Percentiles rank a stretch among this genome's conserved stretches.
phyloP scores from a whole-genome alignment of 92 coral and sea anemone species.

The Galaxea fascicularis region DNA sequence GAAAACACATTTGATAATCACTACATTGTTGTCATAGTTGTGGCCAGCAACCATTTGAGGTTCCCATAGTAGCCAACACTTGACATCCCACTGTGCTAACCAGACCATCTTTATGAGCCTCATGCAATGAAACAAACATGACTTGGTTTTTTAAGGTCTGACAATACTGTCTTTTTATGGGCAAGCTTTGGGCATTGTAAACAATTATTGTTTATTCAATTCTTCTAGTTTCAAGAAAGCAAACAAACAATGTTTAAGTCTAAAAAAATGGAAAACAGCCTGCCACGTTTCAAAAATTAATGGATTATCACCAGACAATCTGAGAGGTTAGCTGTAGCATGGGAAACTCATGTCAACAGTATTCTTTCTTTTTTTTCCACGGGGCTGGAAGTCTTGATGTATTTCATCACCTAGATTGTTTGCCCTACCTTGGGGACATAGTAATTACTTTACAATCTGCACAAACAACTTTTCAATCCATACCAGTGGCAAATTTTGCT shows the following conservation, averaged over 20 bases:
- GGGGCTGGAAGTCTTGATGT: not conserved
- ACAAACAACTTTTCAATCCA: not conserved
- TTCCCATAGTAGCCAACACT: not conserved
- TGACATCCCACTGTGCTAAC: constrained; percentile 16
- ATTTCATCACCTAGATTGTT: not conserved
- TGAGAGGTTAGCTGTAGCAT: not conserved
- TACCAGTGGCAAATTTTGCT: not conserved
- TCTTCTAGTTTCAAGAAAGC: not conserved
- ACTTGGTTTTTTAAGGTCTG: too few relatives aligned
- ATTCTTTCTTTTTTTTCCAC: not conserved
- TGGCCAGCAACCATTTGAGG: constrained; percentile 11
- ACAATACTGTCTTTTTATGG: too few relatives aligned
- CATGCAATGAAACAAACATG: not conserved
- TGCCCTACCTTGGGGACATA: not conserved
- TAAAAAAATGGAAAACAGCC: too few relatives aligned
- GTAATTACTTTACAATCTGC: constrained; percentile 27
- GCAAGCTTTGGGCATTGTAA: too few relatives aligned
- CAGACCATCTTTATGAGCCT: not conserved
- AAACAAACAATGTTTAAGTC: constrained; percentile 8
- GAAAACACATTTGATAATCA: not conserved
- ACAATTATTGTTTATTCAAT: too few relatives aligned
- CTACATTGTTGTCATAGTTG: constrained; percentile 22
- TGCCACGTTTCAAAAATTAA: not conserved
- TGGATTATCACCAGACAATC: constrained; percentile 2
- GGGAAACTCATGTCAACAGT: constrained; percentile 7